Evolutionary conservation across 2,888 invertebrate species (phyloP), one percentile per base, ranked within the genome.

Genomic region (Yponomeuta evonymella): DNA sequence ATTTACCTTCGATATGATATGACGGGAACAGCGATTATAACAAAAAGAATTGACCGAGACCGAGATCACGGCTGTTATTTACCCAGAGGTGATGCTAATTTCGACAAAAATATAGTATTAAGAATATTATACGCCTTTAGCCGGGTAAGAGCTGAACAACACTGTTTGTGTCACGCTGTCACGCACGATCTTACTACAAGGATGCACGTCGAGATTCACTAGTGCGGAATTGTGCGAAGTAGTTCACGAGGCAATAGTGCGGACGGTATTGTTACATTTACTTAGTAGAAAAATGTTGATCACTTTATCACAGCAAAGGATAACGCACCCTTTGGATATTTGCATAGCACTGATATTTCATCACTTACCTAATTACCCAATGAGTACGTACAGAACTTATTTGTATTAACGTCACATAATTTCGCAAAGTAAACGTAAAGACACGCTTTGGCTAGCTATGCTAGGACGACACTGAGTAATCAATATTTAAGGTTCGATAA

Each of bases 401-500:
- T 58, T 58, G 12, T 15, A 58, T 58, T 58, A 2, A 58, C 51
- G 51, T 58, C 51, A 15, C 51, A 58, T 58, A 58, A 58, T 12
- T 58, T 58, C 15, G 51, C 2, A 58, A 58, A 15, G 15, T 58
- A 58, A 58, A 58, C 51, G 51, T 23, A 23, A 0, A 58, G 15
- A 15, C 51, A 58, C 51, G 51, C 51, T 15, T 58, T 58, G 15
- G 15, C 51, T 58, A 15, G 43, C 51, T 15, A 2, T 15, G 51
- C 5, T 43, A 9, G 43, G 43, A 43, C 6, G 15, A 58, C 51
- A 58, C 15, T 58, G 51, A 58, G 51, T 58, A 58, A 58, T 58
- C 51, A 58, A 58, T 58, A 58, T 58, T 58, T 58, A 33, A 69
- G 33, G 48, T 69, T 69, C 62, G 69, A 78, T 78, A 67, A 11